Base-by-base conservation (phyloP, 2,113 vertebrate species). In the Epinephelus fuscoguttatus region DNA sequence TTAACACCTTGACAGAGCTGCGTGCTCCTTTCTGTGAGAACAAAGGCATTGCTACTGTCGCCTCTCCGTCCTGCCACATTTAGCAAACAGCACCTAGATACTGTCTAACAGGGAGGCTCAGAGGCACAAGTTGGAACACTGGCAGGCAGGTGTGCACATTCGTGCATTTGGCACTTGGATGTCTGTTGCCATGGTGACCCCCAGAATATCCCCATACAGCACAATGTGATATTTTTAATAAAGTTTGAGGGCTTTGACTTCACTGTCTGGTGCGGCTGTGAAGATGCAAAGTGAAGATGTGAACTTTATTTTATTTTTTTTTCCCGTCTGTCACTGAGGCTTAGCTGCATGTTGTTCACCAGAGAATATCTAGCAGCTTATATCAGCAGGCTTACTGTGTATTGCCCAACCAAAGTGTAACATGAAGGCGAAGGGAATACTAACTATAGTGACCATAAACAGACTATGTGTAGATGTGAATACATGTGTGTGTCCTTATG, bases 161-260 rank as follows among this genome's bases (percentile, higher is more conserved):
- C 3, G n/a, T 88, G 89, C 84, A 70, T 75, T 85, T 93, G 89
- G 87, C 84, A 90, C 93, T 90, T 84, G 71, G 79, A 89, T 92
- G 94, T 94, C 93, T 94, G 94, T 94, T 94, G 88, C 94, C 90
- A 94, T 94, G 93, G 94, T 88, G 89, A 94, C 87, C 93, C 82
- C 84, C 71, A 92, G 91, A 91, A 91, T 91, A 90, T 84, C 91
- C 88, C 87, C 80, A 82, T 69, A 69, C 84, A 73, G 82, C 82
- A 84, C 84, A 85, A 75, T 86, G 91, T 76, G 86, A 87, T 91
- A 86, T 93, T 92, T 93, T 87, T 90, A 92, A 89, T 90, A 91
- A 92, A 91, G 81, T 93, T 91, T 66, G 75, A 90, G 78, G 18
- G 74, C 82, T 87, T 81, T 90, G 85, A 88, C 84, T 89, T 81